Evolutionary conservation across 2,113 vertebrate genomes (phyloP).

Genomic region (Ciconia stormi): DNA sequence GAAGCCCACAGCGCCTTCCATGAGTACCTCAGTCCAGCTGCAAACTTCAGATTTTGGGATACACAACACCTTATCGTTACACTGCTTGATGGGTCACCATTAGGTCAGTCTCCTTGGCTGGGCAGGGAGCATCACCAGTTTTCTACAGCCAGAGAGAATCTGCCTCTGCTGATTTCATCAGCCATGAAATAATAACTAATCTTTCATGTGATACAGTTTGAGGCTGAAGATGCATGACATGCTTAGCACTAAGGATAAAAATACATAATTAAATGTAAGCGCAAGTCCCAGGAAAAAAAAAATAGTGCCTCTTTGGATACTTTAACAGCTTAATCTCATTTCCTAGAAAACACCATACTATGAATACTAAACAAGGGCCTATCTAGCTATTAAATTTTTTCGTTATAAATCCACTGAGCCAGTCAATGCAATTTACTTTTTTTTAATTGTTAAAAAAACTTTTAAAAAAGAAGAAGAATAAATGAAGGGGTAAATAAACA

Average conservation of each 20-base stretch:
- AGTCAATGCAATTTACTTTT: background rate
- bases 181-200: background rate
- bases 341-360: background rate
- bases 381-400: background rate
- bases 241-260: background rate
- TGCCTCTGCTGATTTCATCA: slow-evolving; percentile 12
- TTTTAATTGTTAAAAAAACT: background rate
- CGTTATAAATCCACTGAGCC: background rate
- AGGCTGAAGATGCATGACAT: background rate
- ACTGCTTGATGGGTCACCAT: background rate
- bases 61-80: background rate
- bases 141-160: background rate
- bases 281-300: background rate
- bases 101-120: background rate
- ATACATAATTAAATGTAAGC: background rate
- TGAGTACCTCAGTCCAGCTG: background rate
- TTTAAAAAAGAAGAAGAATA: background rate
- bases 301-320: background rate
- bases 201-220: background rate
- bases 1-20: background rate
- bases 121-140: background rate
- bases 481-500: background rate
- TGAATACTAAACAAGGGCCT: background rate
- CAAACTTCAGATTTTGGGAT: background rate
- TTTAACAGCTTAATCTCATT: slow-evolving; percentile 27